Evolutionary conservation across 64 coral and sea anemone species (phyloP), one percentile per base, ranked within the genome.

Genomic region (Stylophora pistillata): DNA sequence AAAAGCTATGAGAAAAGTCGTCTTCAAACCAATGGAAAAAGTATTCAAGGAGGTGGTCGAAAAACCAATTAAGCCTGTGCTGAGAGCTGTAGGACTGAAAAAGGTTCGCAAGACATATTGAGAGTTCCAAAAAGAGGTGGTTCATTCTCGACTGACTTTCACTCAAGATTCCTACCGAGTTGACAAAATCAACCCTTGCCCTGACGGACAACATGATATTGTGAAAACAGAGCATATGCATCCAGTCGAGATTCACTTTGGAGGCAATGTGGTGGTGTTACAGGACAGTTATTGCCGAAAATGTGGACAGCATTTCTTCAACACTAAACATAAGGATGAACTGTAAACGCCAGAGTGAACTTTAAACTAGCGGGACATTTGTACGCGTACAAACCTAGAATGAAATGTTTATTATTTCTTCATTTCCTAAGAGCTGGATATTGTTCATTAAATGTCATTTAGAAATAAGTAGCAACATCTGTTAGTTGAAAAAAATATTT

Each of bases 231-330:
- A 91, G 27, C 85, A n/a, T n/a, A n/a, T n/a, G n/a, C n/a, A 95
- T 30, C 94, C 94, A 15, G 74, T 83, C 15, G 84, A 91, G 78
- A 88, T 91, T 58, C 85, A 87, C 52, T 88, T 95, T 83, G 72
- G 91, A 16, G 94, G 87, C 11, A 58, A 68, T 2, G 90, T 88
- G 52, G 77, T 79, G 5, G 34, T 95, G 13, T 65, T 95, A 7
- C 88, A 95, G 73, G 93, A 95, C 83, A 72, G 89, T 69, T 95
- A 91, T 76, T 91, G 93, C 37, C 87, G 86, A 70, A 95, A 91
- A 87, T 95, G 89, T 70, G 93, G 93, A 11, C 73, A 91, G 70
- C 93, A 91, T 73, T 91, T 95, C 71, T 91, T 52, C 61, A 64
- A 34, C 47, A 28, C 15, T 4, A 65, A 87, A 41, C 83, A n/a